Evolutionary conservation across 2,888 invertebrate genomes (phyloP).

Genomic region (Pseudoips prasinana): DNA sequence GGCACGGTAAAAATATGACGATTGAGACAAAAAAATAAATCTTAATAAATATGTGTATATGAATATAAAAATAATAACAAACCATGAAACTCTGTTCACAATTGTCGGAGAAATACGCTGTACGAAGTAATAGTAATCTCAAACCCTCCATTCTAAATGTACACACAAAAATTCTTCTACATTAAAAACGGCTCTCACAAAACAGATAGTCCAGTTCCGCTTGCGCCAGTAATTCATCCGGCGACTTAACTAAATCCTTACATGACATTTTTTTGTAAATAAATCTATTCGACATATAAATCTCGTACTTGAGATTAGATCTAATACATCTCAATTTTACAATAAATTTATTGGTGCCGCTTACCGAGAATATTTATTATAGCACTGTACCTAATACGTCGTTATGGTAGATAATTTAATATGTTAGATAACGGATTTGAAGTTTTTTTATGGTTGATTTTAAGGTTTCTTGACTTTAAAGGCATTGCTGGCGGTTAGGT

Average conservation of each 20-base stretch:
- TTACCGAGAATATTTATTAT: constrained; percentile 60
- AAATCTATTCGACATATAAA: constrained; percentile 72
- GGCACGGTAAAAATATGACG: no score
- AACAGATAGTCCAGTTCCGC: constrained; percentile 5
- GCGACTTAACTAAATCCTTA: constrained; percentile 32
- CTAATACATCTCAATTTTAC: constrained; percentile 77
- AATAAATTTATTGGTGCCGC: constrained; percentile 61
- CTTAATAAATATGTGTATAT: no score
- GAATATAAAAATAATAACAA: no score
- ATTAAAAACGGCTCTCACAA: no score
- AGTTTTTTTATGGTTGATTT: constrained; percentile 26
- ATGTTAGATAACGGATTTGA: constrained; percentile 68
- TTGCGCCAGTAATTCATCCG: constrained; percentile 24
- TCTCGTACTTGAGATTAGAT: constrained; percentile 70
- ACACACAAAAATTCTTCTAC: no score
- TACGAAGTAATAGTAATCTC: no score
- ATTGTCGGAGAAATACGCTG: no score
- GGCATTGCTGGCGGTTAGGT: constrained; percentile 4
- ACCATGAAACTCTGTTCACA: no score
- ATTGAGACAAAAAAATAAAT: no score
- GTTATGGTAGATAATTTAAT: constrained; percentile 61
- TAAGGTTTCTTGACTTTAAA: constrained; percentile 1
- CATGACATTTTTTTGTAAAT: constrained; percentile 43
- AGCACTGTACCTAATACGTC: constrained; percentile 71
- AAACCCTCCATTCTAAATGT: no score